Base-by-base conservation (phyloP, 2,113 vertebrate species). In the Nycticorax nycticorax region DNA sequence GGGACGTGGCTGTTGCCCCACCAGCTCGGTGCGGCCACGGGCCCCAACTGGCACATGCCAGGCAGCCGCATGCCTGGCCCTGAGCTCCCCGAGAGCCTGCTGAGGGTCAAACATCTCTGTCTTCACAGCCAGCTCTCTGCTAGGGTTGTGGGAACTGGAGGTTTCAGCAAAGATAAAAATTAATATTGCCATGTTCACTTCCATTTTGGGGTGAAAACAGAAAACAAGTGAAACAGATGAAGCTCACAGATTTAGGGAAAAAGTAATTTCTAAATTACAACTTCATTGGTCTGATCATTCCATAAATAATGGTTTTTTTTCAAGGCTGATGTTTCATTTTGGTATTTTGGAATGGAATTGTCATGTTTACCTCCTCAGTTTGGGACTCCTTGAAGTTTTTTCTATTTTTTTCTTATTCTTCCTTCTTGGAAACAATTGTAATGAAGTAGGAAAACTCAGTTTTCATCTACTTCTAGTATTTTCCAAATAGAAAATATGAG, bases 11-110 rank as follows among this genome's bases (percentile, higher is more conserved):
- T 78, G 53, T 23, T 69, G 28, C 20, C 48, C 14, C 50, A 35
- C 12, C 35, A 55, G 32, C 32, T 64, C 3, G 0, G 22, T 21
- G 30, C 14, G 24, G 30, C 39, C 39, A 3, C 6, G 14, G 10
- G 35, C 56, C 24, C 20, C 0, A 1, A 19, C 52, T 3, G 0
- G 13, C 35, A 2, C 6, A 26, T 84, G 45, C 33, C 41, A 8
- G 11, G 59, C 41, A 68, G 35, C 14, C 1, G 0, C 10, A 4
- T 28, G 23, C 45, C n/a, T 3, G 0, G 33, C 19, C 56, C 27
- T 4, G 45, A 60, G 62, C 60, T 33, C 55, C 26, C 0, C 1
- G 45, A 35, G 45, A 14, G 52, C 47, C n/a, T 53, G n/a, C 62
- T 13, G 45, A 60, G 57, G 9, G 16, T 47, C 22, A 37, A 43